Conservation (phyloP, 2,888 invertebrate genomes). For the Eupithecia vulgata region DNA sequence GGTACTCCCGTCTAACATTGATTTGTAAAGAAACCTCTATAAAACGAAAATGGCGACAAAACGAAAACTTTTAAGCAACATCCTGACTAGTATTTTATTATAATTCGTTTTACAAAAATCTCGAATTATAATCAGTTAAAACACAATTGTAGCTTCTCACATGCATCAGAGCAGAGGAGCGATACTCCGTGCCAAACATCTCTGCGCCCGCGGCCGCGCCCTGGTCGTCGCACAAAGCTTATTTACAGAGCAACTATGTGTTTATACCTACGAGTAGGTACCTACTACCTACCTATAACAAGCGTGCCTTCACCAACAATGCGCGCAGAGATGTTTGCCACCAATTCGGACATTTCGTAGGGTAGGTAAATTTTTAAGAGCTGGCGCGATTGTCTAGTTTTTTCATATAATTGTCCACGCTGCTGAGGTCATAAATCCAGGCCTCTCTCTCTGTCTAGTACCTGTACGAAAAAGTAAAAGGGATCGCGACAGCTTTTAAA, state of each 20-base stretch:
- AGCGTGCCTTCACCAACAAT: background rate
- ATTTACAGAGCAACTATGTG: background rate
- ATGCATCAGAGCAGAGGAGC: background rate
- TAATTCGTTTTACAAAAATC: background rate
- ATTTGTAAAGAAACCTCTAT: background rate
- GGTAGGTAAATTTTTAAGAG: no score
- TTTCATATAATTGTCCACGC: no score
- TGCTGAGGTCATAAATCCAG: no score
- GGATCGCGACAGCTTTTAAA: no score
- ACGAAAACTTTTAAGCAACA: conserved; percentile 15
- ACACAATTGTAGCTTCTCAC: background rate
- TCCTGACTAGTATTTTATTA: conserved; percentile 15
- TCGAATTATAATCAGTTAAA: background rate
- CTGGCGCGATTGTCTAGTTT: no score
- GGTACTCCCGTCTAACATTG: background rate
- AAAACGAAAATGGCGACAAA: background rate
- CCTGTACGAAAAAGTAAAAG: no score
- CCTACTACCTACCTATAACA: background rate
- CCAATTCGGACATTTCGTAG: background rate
- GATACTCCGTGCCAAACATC: background rate
- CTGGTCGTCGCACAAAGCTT: background rate
- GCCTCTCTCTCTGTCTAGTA: no score
- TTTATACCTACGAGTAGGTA: no score
- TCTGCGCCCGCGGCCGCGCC: background rate
- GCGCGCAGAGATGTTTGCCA: background rate